Percentiles rank a stretch among this genome's conserved stretches.
These are phyloP conservation scores for Apotomis turbidana DNA, from an alignment of 2,888 invertebrate genomes.

Conservation along the genomic window DNA sequence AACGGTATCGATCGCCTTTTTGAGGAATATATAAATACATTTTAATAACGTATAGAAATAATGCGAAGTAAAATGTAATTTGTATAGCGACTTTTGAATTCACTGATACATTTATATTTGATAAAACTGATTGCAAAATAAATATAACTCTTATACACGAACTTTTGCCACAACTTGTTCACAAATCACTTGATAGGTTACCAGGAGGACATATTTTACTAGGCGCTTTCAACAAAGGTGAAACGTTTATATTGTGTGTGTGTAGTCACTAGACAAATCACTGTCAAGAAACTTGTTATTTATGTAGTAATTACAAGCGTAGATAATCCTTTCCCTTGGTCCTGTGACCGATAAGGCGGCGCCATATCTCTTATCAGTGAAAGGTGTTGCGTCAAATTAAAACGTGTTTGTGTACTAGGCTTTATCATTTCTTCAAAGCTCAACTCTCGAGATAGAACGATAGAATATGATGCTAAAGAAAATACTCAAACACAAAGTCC, in stretches of 20 bases:
- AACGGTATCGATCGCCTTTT: slow-evolving; percentile 38
- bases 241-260: background rate
- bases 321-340: slow-evolving; percentile 33
- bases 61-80: background rate
- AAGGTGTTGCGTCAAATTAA: slow-evolving; percentile 34
- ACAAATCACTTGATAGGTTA: background rate
- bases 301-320: slow-evolving; percentile 39
- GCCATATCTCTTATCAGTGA: slow-evolving; percentile 33
- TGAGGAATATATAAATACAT: slow-evolving; percentile 20
- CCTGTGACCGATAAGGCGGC: slow-evolving; percentile 33
- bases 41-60: slow-evolving; percentile 4
- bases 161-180: background rate
- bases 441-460: too few species aligned
- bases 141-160: background rate
- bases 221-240: slow-evolving; percentile 1
- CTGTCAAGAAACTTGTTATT: slow-evolving; percentile 34
- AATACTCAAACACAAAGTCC: too few species aligned
- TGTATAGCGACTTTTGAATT: too few species aligned
- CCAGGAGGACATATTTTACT: background rate
- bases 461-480: too few species aligned
- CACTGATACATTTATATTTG: too few species aligned
- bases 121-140: too few species aligned
- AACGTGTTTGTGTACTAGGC: slow-evolving; percentile 13
- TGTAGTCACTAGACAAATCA: slow-evolving; percentile 26
- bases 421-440: slow-evolving; percentile 19